These are phyloP conservation scores for Argyresthia goedartella DNA, from an alignment of 2,888 invertebrate species.

Conservation along the genomic window DNA sequence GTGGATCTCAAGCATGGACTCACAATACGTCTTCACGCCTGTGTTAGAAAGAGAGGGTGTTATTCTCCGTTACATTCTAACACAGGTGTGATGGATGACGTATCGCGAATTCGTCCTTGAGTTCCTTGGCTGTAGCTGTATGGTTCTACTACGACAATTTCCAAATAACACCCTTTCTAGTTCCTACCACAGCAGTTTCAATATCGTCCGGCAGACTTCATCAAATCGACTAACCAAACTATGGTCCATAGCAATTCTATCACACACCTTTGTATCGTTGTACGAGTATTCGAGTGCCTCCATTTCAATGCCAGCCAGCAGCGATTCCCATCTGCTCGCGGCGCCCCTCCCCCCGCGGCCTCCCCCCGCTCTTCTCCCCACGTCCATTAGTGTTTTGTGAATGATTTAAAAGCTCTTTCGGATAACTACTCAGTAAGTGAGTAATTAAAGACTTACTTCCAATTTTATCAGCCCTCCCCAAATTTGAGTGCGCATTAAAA, in stretches of 20 bases:
- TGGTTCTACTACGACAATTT: too few relatives aligned
- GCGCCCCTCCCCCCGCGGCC: slow-evolving; percentile 26
- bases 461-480: slow-evolving; percentile 69
- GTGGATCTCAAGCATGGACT: too few relatives aligned
- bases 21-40: too few relatives aligned
- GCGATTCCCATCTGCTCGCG: slow-evolving; percentile 55
- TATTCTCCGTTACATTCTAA: too few relatives aligned
- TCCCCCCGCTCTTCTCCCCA: slow-evolving; percentile 28
- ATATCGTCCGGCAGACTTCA: too few relatives aligned
- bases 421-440: slow-evolving; percentile 71
- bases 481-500: slow-evolving; percentile 69
- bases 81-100: too few relatives aligned
- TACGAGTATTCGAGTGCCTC: slow-evolving; percentile 28
- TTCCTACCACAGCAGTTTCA: too few relatives aligned
- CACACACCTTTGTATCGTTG: slow-evolving; percentile 65
- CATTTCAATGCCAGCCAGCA: slow-evolving; percentile 61
- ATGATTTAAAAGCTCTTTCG: slow-evolving; percentile 72
- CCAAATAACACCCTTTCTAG: too few relatives aligned
- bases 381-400: slow-evolving; percentile 72
- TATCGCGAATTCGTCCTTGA: too few relatives aligned
- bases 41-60: too few relatives aligned
- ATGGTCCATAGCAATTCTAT: slow-evolving; percentile 28
- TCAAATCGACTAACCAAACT: neutral
- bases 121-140: too few relatives aligned
- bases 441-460: slow-evolving; percentile 70